Evolutionary conservation across 2,113 vertebrate genomes (phyloP).

Genomic region (Anolis carolinensis): DNA sequence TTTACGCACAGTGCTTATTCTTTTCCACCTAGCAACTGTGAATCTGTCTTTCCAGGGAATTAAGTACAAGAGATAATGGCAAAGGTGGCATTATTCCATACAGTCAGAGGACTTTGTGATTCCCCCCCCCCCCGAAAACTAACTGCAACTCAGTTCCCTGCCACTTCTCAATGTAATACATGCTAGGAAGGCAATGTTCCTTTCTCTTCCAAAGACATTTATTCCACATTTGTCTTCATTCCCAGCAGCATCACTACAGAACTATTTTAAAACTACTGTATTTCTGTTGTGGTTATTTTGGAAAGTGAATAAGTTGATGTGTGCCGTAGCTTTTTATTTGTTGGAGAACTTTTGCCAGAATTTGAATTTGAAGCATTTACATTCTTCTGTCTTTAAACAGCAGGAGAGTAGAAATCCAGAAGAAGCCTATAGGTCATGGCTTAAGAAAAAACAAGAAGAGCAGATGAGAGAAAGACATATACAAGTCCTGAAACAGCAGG

Average conservation of each 20-base stretch:
- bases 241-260: background rate
- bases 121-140: too few relatives aligned
- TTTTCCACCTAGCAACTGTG: background rate
- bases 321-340: background rate
- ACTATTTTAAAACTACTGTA: background rate
- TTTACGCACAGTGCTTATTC: background rate
- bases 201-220: background rate
- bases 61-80: background rate
- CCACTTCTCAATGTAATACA: background rate
- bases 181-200: background rate
- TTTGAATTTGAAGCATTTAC: background rate
- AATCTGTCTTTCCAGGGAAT: background rate
- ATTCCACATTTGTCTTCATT: background rate
- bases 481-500: slow-evolving; percentile 83
- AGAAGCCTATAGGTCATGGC: slow-evolving; percentile 87
- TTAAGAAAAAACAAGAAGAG: slow-evolving; percentile 90
- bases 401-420: slow-evolving; percentile 82
- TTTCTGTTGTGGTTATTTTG: background rate
- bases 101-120: background rate
- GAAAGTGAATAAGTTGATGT: background rate
- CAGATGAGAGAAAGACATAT: slow-evolving; percentile 86
- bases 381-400: slow-evolving; percentile 61
- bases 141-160: background rate
- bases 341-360: background rate
- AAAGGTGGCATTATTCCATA: background rate